phyloP scores from a whole-genome alignment of 2,113 vertebrate genomes.

The Xerus inauris region DNA sequence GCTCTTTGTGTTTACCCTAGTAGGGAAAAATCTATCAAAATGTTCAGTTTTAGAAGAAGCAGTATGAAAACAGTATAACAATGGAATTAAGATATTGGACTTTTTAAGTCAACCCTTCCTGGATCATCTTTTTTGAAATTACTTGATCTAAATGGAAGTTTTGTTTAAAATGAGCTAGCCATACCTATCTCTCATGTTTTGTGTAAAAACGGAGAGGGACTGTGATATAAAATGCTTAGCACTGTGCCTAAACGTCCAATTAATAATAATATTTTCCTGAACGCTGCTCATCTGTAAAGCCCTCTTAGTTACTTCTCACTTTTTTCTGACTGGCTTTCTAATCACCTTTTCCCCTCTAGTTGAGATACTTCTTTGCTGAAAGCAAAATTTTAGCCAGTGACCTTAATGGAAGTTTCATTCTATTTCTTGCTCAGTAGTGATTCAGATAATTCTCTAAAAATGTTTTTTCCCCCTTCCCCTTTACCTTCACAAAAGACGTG shows the following conservation, averaged over 20 bases:
- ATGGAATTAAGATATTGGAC: background rate
- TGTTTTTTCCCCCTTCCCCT: background rate
- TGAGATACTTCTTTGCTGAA: conserved; percentile 22
- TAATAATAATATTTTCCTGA: background rate
- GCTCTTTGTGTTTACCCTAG: background rate
- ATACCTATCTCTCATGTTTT: background rate
- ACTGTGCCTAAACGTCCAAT: background rate
- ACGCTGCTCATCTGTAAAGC: background rate
- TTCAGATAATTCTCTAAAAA: background rate
- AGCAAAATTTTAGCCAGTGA: conserved; percentile 23
- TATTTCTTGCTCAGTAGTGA: background rate
- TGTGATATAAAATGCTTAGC: background rate
- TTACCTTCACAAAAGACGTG: background rate
- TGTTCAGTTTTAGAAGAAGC: background rate
- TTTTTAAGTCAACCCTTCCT: background rate
- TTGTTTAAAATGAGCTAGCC: conserved; percentile 24
- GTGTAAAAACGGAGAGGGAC: background rate
- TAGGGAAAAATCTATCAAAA: background rate
- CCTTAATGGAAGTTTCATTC: conserved; percentile 41
- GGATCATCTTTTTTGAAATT: background rate
- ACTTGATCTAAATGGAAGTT: background rate
- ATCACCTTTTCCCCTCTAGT: background rate
- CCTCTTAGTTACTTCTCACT: background rate
- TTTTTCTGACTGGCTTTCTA: conserved; percentile 15
- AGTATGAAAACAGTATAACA: background rate